Percentiles rank a stretch among this genome's conserved stretches.
Evolutionary conservation across 1,140 invertebrate species (phyloP).

Genomic region (Drosophila gunungcola): DNA sequence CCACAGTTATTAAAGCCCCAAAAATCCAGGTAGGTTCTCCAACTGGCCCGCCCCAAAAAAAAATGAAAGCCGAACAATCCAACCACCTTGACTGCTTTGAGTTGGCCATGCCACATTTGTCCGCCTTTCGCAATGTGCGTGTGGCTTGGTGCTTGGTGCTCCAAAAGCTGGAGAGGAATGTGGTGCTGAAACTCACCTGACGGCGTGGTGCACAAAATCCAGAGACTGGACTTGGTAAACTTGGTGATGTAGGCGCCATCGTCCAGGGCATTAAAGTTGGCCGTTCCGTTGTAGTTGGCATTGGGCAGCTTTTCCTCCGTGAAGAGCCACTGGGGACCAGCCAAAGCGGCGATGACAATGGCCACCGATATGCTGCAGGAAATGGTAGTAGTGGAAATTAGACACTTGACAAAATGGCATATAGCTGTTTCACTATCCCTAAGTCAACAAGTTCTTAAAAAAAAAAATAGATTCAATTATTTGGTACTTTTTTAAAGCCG

Average conservation of each 20-base stretch:
- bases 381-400: neutral
- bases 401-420: neutral
- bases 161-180: neutral
- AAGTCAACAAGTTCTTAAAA: no score
- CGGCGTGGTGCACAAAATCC: constrained; percentile 79
- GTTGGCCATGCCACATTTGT: constrained; percentile 9
- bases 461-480: no score
- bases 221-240: constrained; percentile 82
- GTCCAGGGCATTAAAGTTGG: constrained; percentile 79
- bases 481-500: no score
- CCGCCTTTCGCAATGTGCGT: constrained; percentile 12
- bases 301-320: constrained; percentile 83
- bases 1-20: constrained; percentile 5
- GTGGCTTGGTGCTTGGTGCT: neutral
- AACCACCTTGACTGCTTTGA: neutral
- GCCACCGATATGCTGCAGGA: constrained; percentile 79
- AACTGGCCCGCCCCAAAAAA: neutral
- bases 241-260: constrained; percentile 82
- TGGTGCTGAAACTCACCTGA: constrained; percentile 63
- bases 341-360: constrained; percentile 80
- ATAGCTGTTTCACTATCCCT: no score
- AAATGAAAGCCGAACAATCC: neutral
- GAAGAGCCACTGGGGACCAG: constrained; percentile 83
- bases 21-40: neutral
- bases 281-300: constrained; percentile 78